Percentiles rank a stretch among this genome's conserved stretches.
These are phyloP conservation scores for Glaucidium brasilianum DNA, from an alignment of 2,113 vertebrate species.

Conservation along the genomic window DNA sequence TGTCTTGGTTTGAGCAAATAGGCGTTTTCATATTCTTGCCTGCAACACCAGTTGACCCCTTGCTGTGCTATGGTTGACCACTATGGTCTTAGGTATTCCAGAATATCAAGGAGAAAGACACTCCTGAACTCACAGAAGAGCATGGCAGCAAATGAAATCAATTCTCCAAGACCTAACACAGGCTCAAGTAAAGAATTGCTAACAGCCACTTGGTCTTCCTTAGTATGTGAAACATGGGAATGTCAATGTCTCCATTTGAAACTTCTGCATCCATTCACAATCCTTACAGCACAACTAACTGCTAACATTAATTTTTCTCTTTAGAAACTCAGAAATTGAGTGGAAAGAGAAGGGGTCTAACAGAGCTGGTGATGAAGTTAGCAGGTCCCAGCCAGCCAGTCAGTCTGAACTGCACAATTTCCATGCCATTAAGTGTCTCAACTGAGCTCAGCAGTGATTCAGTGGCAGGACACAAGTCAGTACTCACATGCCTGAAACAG, in stretches of 20 bases:
- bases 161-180: not conserved
- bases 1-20: not conserved
- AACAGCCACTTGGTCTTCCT: not conserved
- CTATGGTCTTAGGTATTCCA: not conserved
- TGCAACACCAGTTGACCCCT: not conserved
- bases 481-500: not conserved
- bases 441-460: not conserved
- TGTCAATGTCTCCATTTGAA: not conserved
- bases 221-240: not conserved
- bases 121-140: not conserved
- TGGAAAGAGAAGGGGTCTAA: not conserved
- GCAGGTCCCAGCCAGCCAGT: not conserved
- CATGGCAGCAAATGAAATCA: not conserved
- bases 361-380: not conserved
- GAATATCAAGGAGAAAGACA: not conserved
- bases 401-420: not conserved
- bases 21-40: not conserved
- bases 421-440: accelerated
- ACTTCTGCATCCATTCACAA: not conserved
- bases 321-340: not conserved
- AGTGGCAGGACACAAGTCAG: not conserved
- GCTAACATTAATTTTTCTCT: not conserved
- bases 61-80: not conserved
- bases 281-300: not conserved
- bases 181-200: not conserved